Base-by-base conservation (phyloP, 2,888 invertebrate species). In the Atethmia centrago region DNA sequence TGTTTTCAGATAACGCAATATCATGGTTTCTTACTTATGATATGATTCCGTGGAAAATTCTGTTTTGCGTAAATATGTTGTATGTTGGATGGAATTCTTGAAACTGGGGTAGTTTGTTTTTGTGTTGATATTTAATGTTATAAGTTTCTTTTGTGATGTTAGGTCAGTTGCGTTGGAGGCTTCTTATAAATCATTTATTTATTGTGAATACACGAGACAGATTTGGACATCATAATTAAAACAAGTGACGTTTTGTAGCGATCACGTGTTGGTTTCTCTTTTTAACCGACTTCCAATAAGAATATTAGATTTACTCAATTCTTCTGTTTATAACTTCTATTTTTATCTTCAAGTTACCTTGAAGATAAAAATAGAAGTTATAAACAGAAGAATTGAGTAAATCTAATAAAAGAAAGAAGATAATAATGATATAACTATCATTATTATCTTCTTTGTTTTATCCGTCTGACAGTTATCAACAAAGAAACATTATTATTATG, bases 1-100 rank as follows among this genome's bases (percentile, higher is more conserved):
- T 92, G 91, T 90, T 90, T 89, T 88, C 80, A 80, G 88, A 87
- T 91, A 89, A 91, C 87, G 86, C 87, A 88, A 88, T 88, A 88
- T 86, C 89, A 88, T 85, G 89, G 85, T 85, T 82, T 79, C 80
- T 79, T 72, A 73, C 80, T n/a, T 86, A 79, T 85, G 76, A 79
- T 85, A 80, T 80, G 82, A 85, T 86, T 85, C 84, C 79, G 74
- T 78, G 81, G 86, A 85, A 86, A 74, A 81, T 77, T 80, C 61
- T 81, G 83, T 81, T 81, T 77, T 53, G 64, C 65, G 66, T 80
- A 79, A 81, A 86, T 84, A 80, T 79, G 61, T 74, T 74, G 62
- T 63, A 21, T 63, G 55, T 40, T 40, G 62, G 40, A 3, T 19
- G 69, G 70, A 45, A 62, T 82, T 45, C 25, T 69, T 40, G 53